phyloP scores from a whole-genome alignment of 2,888 invertebrate species.

The Netelia melanura region DNA sequence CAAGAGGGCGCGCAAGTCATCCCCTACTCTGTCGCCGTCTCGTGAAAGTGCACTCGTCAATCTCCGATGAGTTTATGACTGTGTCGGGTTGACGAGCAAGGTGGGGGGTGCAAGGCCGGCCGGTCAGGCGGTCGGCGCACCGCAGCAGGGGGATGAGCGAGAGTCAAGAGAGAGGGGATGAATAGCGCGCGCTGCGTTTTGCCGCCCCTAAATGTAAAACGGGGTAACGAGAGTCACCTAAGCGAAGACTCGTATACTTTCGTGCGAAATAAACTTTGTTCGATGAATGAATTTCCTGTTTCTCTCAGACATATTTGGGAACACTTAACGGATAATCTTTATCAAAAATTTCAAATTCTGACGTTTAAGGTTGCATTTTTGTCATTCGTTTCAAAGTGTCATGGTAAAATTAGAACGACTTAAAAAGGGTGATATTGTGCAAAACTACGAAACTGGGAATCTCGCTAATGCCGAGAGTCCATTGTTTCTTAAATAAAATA shows the following conservation, averaged over 20 bases:
- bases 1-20: slow-evolving; percentile 30
- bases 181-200: slow-evolving; percentile 72
- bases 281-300: background rate
- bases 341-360: too few species aligned
- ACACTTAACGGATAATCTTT: too few species aligned
- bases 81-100: slow-evolving; percentile 39
- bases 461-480: too few species aligned
- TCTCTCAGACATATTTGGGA: too few species aligned
- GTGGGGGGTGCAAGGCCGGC: slow-evolving; percentile 35
- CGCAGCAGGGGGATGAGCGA: slow-evolving; percentile 58
- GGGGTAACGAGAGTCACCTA: slow-evolving; percentile 16
- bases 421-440: too few species aligned
- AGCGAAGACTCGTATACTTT: background rate
- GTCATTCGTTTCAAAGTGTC: too few species aligned
- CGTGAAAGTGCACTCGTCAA: slow-evolving; percentile 58
- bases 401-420: too few species aligned
- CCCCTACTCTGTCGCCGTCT: slow-evolving; percentile 6
- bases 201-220: slow-evolving; percentile 14
- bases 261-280: background rate
- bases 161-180: slow-evolving; percentile 67
- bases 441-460: too few species aligned
- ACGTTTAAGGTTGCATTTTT: too few species aligned
- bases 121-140: slow-evolving; percentile 57
- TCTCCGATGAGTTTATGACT: slow-evolving; percentile 56
- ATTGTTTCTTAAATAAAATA: too few species aligned